Conservation (phyloP, 2,888 invertebrate genomes). For the Criorhina ranunculi region DNA sequence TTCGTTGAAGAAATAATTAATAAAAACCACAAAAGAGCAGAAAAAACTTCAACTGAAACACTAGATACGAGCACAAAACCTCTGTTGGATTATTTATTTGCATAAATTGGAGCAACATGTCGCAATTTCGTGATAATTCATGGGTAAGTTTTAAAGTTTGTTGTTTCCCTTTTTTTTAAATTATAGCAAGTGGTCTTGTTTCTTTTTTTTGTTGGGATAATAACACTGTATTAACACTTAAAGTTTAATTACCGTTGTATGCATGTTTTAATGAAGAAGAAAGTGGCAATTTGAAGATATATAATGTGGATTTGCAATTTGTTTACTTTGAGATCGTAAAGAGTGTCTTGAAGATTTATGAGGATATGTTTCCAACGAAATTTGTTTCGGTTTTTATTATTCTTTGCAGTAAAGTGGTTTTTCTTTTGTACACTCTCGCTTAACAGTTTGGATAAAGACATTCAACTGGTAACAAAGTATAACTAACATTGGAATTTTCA, state of each 20-base stretch:
- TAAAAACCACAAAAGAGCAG: constrained; percentile 23
- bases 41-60: constrained; percentile 18
- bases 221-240: constrained; percentile 53
- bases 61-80: constrained; percentile 16
- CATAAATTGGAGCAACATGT: constrained; percentile 80
- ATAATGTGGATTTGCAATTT: constrained; percentile 37
- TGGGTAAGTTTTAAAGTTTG: constrained; percentile 81
- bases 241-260: constrained; percentile 40
- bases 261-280: constrained; percentile 41
- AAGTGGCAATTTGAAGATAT: constrained; percentile 36
- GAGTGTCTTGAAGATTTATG: constrained; percentile 1
- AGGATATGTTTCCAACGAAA: background rate
- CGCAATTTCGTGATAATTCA: constrained; percentile 83
- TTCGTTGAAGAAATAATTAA: constrained; percentile 37
- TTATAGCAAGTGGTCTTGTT: constrained; percentile 18
- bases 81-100: constrained; percentile 66
- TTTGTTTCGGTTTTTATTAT: background rate
- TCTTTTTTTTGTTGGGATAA: constrained; percentile 4
- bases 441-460: background rate
- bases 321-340: constrained; percentile 19
- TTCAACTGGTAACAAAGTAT: background rate
- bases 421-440: background rate
- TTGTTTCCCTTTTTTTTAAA: constrained; percentile 7
- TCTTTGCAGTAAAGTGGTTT: background rate
- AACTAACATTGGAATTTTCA: too few relatives aligned